Base-by-base conservation (phyloP, 2,113 vertebrate genomes). In the Piprites chloris region DNA sequence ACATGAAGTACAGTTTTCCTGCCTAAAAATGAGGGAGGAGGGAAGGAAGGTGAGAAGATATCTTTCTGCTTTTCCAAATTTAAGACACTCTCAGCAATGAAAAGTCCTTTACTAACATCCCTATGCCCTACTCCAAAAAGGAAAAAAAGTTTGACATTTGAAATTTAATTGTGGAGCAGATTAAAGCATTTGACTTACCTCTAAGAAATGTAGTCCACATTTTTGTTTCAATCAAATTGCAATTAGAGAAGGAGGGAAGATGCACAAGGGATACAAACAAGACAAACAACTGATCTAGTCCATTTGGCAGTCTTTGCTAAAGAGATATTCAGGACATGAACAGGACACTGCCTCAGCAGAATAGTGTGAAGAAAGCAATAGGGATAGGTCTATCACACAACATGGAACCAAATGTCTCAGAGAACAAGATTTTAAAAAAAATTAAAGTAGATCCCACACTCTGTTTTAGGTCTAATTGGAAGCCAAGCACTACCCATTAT, bases 51-150 rank as follows among this genome's bases (percentile, higher is more conserved):
- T 71, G 61, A 87, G 73, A 93, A 88, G 23, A 62, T 21, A 85
- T n/a, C 23, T 33, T 79, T 50, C 50, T 66, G 41, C 46, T 91
- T 94, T 87, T 87, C 69, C 39, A 68, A 87, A 89, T 72, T 62
- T 61, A 83, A 78, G 80, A 85, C 28, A 73, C 39, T 79, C 18
- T 16, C 42, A 72, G 32, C 26, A 94, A 85, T 72, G 39, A 95
- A 96, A 96, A 96, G 67, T 56, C 24, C 33, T 93, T 69, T 73
- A 66, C 58, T 58, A 86, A 72, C 37, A 80, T 58, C 35, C n/a
- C 24, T 30, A 13, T 61, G 42, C 26, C 28, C 44, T 75, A 79
- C 39, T 68, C 56, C 55, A 37, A n/a, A 74, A 72, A 84, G 46
- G 42, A 95, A 93, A 80, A 20, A 16, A 85, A 73, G 46, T 53